These are phyloP conservation scores for Trachurus trachurus DNA, from an alignment of 2,797 vertebrate genomes.

Conservation along the genomic window DNA sequence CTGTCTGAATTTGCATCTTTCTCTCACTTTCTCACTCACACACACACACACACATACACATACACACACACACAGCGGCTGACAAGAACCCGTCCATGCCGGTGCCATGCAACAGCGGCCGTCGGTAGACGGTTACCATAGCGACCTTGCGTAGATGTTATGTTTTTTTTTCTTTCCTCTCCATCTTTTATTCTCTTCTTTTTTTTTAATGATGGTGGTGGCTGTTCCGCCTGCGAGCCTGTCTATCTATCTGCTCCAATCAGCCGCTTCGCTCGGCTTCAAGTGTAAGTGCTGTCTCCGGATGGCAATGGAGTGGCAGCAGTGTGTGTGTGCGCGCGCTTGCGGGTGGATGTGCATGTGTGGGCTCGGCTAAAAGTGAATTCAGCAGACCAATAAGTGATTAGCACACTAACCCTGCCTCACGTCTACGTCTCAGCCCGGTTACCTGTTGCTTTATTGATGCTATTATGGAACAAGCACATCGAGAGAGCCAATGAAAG, in stretches of 20 bases:
- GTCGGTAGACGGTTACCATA: constrained; percentile 94
- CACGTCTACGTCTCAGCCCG: constrained; percentile 20
- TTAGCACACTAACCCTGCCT: constrained; percentile 34
- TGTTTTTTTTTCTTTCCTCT: constrained; percentile 83
- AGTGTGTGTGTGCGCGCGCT: constrained; percentile 37
- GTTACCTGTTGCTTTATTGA: constrained; percentile 60
- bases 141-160: constrained; percentile 89
- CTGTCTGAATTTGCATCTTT: constrained; percentile 98
- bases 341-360: constrained; percentile 56
- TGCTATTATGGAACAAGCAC: constrained; percentile 11
- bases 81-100: constrained; percentile 71
- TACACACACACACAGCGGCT: constrained; percentile 47
- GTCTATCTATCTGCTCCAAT: constrained; percentile 88
- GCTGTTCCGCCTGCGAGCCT: constrained; percentile 79
- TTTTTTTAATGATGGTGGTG: constrained; percentile 92
- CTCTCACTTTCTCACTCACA: constrained; percentile 75
- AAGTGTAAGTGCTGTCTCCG: constrained; percentile 86
- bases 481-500: constrained; percentile 8
- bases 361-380: constrained; percentile 44
- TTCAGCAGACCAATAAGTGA: constrained; percentile 52
- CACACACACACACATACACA: constrained; percentile 24
- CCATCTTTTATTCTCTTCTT: constrained; percentile 74
- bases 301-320: constrained; percentile 72
- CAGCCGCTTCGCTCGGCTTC: constrained; percentile 80
- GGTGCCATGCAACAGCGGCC: constrained; percentile 86